Evolutionary conservation across 2,113 vertebrate genomes (phyloP), one percentile per base, ranked within the genome.

Genomic region (Tiliqua scincoides): DNA sequence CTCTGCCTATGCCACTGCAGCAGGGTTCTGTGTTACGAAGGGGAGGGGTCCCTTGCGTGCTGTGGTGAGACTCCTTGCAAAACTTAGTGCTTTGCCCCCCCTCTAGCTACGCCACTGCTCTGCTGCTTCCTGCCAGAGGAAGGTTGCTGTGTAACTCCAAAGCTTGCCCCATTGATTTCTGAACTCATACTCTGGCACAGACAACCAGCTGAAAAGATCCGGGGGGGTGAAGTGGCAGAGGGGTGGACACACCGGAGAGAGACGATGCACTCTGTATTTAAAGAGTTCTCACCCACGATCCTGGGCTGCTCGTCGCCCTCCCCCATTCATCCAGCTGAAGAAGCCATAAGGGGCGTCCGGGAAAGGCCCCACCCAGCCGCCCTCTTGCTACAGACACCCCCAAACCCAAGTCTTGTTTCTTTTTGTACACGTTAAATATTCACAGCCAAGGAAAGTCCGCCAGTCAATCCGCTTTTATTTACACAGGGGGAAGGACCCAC

Each of bases 351-450:
- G n/a, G n/a, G n/a, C n/a, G n/a, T n/a, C n/a, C n/a, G n/a, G n/a
- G n/a, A 37, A 52, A 54, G 30, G 30, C 27, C 14, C 63, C n/a
- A 70, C 18, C 6, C 1, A 25, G 37, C n/a, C 43, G 21, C 67
- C 17, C 21, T 5, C 68, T 30, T 1, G 3, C 27, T 30, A 27
- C 37, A n/a, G 40, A 20, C 79, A 8, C 27, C 20, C 89, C 20
- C 89, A 92, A 95, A 94, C 94, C 95, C 96, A 91, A 93, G 93
- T 81, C 90, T 95, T 94, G 96, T 96, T 48, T 81, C 90, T 95
- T 94, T 96, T 96, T 48, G 97, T 96, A 97, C 96, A 97, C 96
- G 91, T 97, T 97, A 97, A 98, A 97, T 97, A 98, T 97, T 98
- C 97, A 97, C 98, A 98, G 97, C 97, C 91, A 96, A 96, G 95